Percentiles rank a stretch among this genome's conserved stretches.
Conservation (phyloP, 2,113 vertebrate genomes). For the Sarotherodon lohbergeri region DNA sequence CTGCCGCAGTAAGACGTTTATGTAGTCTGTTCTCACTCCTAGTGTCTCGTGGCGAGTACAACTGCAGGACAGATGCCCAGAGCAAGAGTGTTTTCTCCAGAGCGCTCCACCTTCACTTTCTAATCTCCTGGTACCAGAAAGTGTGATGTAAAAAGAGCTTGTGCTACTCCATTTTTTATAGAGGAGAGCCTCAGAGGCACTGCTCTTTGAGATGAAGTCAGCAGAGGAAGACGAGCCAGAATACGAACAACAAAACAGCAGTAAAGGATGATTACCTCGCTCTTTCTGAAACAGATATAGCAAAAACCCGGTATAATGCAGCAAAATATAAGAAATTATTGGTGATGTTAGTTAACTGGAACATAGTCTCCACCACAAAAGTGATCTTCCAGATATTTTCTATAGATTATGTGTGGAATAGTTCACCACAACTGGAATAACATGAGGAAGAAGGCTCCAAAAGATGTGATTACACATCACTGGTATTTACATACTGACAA, state of each 20-base stretch:
- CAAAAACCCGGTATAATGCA: background rate
- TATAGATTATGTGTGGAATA: background rate
- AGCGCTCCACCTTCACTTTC: slow-evolving; percentile 39
- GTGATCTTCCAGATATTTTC: background rate
- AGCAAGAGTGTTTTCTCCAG: slow-evolving; percentile 16
- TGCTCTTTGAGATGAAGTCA: slow-evolving; percentile 1
- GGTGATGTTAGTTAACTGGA: background rate
- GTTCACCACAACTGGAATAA: background rate
- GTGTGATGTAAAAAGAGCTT: slow-evolving; percentile 31
- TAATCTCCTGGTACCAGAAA: slow-evolving; percentile 49
- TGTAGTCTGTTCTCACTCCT: background rate
- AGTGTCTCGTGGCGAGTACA: slow-evolving; percentile 12
- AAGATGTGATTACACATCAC: background rate
- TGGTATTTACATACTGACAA: background rate
- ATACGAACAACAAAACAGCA: background rate
- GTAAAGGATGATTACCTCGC: background rate
- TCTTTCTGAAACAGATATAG: background rate
- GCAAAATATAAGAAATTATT: background rate
- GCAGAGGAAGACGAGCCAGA: background rate
- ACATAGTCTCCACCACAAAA: background rate
- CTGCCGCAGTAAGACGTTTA: background rate
- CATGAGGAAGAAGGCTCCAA: background rate
- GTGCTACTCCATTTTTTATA: slow-evolving; percentile 61
- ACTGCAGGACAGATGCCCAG: slow-evolving; percentile 15
- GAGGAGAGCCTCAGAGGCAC: background rate